Conservation (phyloP, 2,113 vertebrate genomes). For the Cyphomyrus discorhynchus region DNA sequence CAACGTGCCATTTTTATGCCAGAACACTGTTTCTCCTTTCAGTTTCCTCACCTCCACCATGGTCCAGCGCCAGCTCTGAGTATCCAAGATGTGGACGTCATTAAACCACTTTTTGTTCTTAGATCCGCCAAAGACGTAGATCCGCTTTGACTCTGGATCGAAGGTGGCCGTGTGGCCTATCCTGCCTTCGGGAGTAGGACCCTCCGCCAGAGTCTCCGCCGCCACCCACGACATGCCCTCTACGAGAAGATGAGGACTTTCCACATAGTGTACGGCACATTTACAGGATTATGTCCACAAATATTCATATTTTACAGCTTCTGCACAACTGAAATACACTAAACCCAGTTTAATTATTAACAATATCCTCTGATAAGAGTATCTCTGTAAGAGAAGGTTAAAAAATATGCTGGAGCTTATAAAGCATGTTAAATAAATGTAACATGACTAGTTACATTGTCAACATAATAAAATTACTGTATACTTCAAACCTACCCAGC, state of each 20-base stretch:
- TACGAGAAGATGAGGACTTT: conserved; percentile 30
- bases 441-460: background rate
- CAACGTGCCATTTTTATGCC: background rate
- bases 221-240: conserved; percentile 64
- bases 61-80: conserved; percentile 64
- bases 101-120: conserved; percentile 70
- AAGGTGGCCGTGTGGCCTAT: conserved; percentile 63
- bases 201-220: conserved; percentile 59
- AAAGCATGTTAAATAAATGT: background rate
- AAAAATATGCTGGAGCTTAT: background rate
- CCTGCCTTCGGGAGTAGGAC: conserved; percentile 61
- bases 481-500: background rate
- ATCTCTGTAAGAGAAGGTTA: background rate
- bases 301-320: background rate
- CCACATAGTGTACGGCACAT: background rate
- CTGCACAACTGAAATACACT: background rate
- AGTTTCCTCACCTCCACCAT: conserved; percentile 55
- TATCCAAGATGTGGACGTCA: conserved; percentile 66
- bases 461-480: background rate
- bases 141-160: conserved; percentile 52
- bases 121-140: conserved; percentile 66
- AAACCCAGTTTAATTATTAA: background rate
- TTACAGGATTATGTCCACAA: background rate
- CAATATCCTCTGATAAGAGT: background rate
- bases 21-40: background rate